These are phyloP conservation scores for Rana temporaria DNA, from an alignment of 2,113 vertebrate species.

Conservation along the genomic window DNA sequence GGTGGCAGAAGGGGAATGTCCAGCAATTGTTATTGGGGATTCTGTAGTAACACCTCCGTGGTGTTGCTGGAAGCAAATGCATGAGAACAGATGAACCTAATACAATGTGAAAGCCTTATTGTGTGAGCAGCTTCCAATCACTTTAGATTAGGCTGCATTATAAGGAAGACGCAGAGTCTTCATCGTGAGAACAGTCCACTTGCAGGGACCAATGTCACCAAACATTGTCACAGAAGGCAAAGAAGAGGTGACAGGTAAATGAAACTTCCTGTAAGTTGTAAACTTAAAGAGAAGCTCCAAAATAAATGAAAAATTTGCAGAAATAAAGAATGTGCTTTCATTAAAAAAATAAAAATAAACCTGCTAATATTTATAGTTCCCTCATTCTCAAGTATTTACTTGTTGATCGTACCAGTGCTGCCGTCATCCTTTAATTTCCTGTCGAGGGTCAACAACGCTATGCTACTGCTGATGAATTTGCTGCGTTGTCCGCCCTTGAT, in stretches of 20 bases:
- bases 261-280: no score
- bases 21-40: background rate
- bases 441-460: no score
- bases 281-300: no score
- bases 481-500: no score
- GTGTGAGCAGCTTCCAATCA: slow-evolving; percentile 62
- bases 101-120: slow-evolving; percentile 52
- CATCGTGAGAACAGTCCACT: slow-evolving; percentile 38
- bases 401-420: no score
- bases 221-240: background rate
- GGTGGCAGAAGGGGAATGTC: background rate
- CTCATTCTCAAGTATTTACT: no score
- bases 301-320: no score
- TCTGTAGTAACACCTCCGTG: background rate
- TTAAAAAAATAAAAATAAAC: no score
- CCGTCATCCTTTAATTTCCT: no score
- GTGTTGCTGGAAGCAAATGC: background rate
- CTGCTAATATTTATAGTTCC: no score
- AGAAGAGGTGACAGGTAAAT: slow-evolving; percentile 1
- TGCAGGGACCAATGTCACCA: background rate
- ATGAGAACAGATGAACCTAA: slow-evolving; percentile 14
- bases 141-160: slow-evolving; percentile 13
- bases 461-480: no score
- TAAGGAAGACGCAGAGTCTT: slow-evolving; percentile 46
- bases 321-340: no score